phyloP scores from a whole-genome alignment of 2,797 vertebrate species.

The Anas acuta region DNA sequence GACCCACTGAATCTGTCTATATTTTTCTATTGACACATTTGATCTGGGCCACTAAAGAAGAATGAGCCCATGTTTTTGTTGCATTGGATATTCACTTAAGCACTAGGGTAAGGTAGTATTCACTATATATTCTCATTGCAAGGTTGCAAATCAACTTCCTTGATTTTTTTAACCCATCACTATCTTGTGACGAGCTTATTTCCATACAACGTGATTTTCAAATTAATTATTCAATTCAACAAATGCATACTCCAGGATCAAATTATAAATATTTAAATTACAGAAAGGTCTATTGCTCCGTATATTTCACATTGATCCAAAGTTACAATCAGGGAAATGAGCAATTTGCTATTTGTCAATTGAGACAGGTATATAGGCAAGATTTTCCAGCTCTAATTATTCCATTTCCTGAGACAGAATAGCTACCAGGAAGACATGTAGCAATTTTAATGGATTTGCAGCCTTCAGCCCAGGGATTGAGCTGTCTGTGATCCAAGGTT shows the following conservation, averaged over 20 bases:
- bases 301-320: background rate
- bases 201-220: background rate
- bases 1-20: accelerated
- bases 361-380: background rate
- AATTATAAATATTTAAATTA: background rate
- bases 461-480: background rate
- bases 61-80: background rate
- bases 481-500: background rate
- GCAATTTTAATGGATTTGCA: background rate
- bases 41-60: background rate
- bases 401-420: background rate
- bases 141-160: background rate
- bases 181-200: background rate
- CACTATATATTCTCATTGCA: background rate
- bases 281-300: background rate
- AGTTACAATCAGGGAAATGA: background rate
- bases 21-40: background rate
- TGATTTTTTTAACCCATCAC: accelerated
- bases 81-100: background rate
- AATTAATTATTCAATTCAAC: background rate
- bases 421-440: background rate
- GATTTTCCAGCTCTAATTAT: background rate
- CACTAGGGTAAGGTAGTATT: background rate
- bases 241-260: background rate
- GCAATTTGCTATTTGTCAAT: background rate